Evolutionary conservation across 2,113 vertebrate species (phyloP), one percentile per base, ranked within the genome.

Genomic region (Pungitius pungitius): DNA sequence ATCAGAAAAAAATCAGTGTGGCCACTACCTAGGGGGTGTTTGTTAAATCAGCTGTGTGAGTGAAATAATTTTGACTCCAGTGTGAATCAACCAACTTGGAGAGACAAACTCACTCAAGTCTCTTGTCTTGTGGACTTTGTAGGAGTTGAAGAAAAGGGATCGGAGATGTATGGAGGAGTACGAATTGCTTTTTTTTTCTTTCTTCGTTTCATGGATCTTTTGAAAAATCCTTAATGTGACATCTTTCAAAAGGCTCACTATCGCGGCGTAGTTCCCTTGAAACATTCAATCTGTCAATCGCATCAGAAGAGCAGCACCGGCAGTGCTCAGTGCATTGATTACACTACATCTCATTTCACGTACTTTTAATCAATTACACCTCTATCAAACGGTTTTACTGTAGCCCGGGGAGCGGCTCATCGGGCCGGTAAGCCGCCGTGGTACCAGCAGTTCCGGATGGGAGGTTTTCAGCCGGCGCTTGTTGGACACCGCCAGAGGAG

Each of bases 381-480:
- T 87, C 85, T 18, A 89, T 87, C 89, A 82, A 89, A 82, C 67
- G 58, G 71, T 75, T n/a, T 81, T 69, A 61, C 85, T 80, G 89
- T 84, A 73, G 69, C 81, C 67, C n/a, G 1, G 42, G 67, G 75
- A 81, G 75, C 80, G 78, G 80, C 78, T 90, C 81, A 82, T 90
- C 88, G 85, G 77, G 54, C 26, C 75, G 61, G 73, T 87, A 80
- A 87, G 87, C 59, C 7, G 59, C 72, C 20, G 20, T 63, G 77
- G 84, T 85, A 83, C 65, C 70, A 86, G 72, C 88, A 84, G 92
- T 94, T 93, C 90, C 93, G 87, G 92, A 90, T 93, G 92, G 92
- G 71, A 81, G 92, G 85, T 90, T 93, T 93, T 93, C 74, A 81
- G 64, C 78, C 67, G 10, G 59, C 6, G 72, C 91, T 89, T 94